Evolutionary conservation across 2,113 vertebrate genomes (phyloP), one percentile per base, ranked within the genome.

Genomic region (Ursus arctos): DNA sequence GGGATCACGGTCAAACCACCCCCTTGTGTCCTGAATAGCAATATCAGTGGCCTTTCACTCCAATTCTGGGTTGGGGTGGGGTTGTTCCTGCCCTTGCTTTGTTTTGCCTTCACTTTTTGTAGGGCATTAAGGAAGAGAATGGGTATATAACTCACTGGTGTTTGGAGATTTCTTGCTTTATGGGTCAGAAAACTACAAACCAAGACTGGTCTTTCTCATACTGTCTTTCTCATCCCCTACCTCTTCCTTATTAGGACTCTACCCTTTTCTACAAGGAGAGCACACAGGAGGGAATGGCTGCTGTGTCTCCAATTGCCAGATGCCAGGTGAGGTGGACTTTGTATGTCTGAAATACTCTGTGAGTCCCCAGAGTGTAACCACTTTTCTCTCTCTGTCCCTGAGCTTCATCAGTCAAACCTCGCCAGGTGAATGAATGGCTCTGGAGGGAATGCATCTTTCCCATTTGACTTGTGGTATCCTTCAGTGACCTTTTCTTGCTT

Each of bases 291-390:
- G 94, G 93, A 85, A 97, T 98, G 96, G 97, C 96, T 91, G 53
- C 93, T 51, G 40, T 51, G 81, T 97, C 85, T 91, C 81, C 36
- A 0, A 53, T 79, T 55, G 36, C 95, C 67, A 85, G 55, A 67
- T 91, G 49, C 88, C 97, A 98, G 97, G 98, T 98, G 80, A 98
- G 84, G 31, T 36, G 18, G 69, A 76, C 91, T 86, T 5, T 47
- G 24, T 89, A 47, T 96, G 89, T 90, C 87, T 67, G 16, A 88
- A 96, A 67, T 67, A 47, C 31, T 81, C 9, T 43, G 4, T 51
- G 43, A 5, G 12, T 80, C 59, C 80, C 61, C 57, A 65, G 53
- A 53, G 59, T 33, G 24, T 83, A 67, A 67, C n/a, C 36, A 28
- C 14, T 61, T 77, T 69, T 93, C 40, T 91, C 79, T 90, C 21